Evolutionary conservation across 2,113 vertebrate species (phyloP).

Genomic region (Sprattus sprattus): DNA sequence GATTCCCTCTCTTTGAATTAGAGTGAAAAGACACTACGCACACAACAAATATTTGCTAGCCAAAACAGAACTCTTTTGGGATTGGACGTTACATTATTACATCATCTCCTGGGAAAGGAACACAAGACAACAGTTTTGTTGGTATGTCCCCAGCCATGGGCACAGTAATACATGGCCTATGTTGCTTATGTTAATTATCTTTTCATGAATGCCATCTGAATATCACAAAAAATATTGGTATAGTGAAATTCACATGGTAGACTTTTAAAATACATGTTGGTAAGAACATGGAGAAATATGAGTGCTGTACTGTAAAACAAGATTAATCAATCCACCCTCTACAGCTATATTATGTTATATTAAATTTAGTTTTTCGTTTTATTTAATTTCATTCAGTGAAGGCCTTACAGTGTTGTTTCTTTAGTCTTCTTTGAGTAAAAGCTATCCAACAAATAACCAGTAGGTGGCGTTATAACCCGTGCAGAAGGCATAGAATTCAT

Average conservation of each 20-base stretch:
- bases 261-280: not conserved
- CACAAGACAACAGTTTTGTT: not conserved
- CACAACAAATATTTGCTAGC: not conserved
- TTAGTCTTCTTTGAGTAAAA: not conserved
- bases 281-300: not conserved
- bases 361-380: not conserved
- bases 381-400: no score
- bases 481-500: not conserved
- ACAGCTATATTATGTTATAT: not conserved
- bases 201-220: not conserved
- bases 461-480: not conserved
- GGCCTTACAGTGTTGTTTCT: no score
- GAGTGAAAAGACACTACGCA: not conserved
- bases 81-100: not conserved
- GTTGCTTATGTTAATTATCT: no score
- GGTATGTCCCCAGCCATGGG: not conserved
- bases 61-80: slow-evolving; percentile 1
- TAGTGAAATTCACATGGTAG: not conserved
- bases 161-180: not conserved
- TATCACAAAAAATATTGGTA: not conserved
- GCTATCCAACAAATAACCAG: not conserved
- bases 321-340: no score
- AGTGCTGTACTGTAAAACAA: no score
- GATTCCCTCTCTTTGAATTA: not conserved
- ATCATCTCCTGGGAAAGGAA: slow-evolving; percentile 24